phyloP scores from a whole-genome alignment of 2,888 invertebrate genomes.

The Margaritifera margaritifera region DNA sequence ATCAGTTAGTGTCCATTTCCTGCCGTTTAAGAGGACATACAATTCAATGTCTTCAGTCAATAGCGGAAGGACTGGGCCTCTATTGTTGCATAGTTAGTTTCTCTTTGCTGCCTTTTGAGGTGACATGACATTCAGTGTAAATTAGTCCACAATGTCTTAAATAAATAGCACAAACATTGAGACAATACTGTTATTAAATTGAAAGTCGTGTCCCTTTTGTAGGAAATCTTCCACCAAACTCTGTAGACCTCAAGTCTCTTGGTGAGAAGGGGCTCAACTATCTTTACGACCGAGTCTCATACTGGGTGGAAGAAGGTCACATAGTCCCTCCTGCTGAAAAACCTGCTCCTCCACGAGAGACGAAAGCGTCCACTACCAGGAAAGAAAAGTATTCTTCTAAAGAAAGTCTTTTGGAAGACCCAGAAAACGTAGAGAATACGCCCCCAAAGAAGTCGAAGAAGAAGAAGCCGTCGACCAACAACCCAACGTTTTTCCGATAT shows the following conservation, averaged over 20 bases:
- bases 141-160: no score
- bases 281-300: slow-evolving; percentile 48
- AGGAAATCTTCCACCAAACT: slow-evolving; percentile 5
- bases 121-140: no score
- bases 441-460: slow-evolving; percentile 13
- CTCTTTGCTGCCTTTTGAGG: no score
- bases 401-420: slow-evolving; percentile 34
- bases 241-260: slow-evolving; percentile 30
- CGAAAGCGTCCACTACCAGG: slow-evolving; percentile 26
- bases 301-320: slow-evolving; percentile 49
- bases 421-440: slow-evolving; percentile 32
- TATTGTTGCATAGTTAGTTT: no score
- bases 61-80: no score
- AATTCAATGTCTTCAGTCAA: no score
- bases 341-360: slow-evolving; percentile 34
- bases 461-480: slow-evolving; percentile 26
- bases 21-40: no score
- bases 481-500: slow-evolving; percentile 38
- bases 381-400: slow-evolving; percentile 35
- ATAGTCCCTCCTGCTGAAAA: slow-evolving; percentile 32
- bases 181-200: no score
- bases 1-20: no score
- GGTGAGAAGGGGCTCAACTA: slow-evolving; percentile 48
- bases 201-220: no score
- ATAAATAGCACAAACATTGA: no score